phyloP scores from a whole-genome alignment of 2,888 invertebrate genomes.

The Keiferia lycopersicella region DNA sequence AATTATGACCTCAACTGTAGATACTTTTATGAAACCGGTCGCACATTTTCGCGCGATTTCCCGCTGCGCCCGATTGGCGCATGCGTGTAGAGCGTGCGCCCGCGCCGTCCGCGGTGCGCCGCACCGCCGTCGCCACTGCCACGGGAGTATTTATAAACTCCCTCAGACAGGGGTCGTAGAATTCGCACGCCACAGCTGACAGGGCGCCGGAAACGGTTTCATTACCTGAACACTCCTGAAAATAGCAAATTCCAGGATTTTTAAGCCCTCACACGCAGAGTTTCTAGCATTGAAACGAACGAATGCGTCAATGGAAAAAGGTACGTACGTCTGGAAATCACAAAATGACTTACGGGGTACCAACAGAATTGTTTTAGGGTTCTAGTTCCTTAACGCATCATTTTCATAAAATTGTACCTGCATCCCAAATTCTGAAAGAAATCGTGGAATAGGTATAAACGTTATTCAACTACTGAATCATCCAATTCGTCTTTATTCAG shows the following conservation, averaged over 20 bases:
- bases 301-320: no score
- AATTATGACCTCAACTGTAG: background rate
- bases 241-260: no score
- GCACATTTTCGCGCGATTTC: conserved; percentile 20
- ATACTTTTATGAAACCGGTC: conserved; percentile 12
- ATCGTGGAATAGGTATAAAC: no score
- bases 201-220: conserved; percentile 54
- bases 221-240: background rate
- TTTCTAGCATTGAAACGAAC: background rate
- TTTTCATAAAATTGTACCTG: no score
- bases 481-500: background rate
- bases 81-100: conserved; percentile 78
- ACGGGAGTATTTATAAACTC: conserved; percentile 80
- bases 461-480: background rate
- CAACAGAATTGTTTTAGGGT: no score
- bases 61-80: conserved; percentile 38
- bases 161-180: conserved; percentile 79
- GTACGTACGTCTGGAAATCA: no score
- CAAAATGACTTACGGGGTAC: no score
- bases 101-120: conserved; percentile 80
- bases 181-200: conserved; percentile 54
- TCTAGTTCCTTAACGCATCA: no score
- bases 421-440: no score
- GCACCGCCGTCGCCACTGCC: conserved; percentile 79
- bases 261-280: no score